Conservation (phyloP, 2,888 invertebrate species). For the Nebria brevicollis region DNA sequence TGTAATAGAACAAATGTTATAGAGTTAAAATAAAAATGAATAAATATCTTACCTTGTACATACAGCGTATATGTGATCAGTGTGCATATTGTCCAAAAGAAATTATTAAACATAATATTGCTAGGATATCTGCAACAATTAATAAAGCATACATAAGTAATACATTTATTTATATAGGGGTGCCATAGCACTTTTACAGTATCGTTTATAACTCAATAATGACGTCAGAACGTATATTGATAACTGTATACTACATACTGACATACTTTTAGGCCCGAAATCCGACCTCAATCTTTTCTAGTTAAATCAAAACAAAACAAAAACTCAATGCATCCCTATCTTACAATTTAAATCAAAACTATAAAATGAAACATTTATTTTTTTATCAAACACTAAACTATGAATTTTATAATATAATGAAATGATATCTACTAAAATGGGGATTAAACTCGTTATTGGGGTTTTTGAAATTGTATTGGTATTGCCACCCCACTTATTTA, state of each 20-base stretch:
- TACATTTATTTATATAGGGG: background rate
- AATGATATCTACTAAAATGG: too few relatives aligned
- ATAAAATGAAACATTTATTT: too few relatives aligned
- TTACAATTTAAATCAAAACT: too few relatives aligned
- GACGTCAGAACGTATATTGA: conserved; percentile 29
- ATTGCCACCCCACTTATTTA: too few relatives aligned
- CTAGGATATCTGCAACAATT: conserved; percentile 22
- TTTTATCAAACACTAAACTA: too few relatives aligned
- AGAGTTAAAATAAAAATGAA: background rate
- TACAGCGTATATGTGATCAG: conserved; percentile 21
- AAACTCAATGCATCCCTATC: too few relatives aligned
- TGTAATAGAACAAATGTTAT: background rate
- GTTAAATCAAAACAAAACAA: background rate
- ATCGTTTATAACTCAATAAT: background rate
- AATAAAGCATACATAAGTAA: background rate
- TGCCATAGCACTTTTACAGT: too few relatives aligned
- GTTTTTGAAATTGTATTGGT: too few relatives aligned
- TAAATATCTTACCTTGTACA: conserved; percentile 28
- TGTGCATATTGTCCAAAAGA: conserved; percentile 27
- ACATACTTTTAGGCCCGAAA: conserved; percentile 38
- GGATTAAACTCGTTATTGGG: too few relatives aligned
- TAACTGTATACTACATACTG: conserved; percentile 39
- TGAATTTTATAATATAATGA: too few relatives aligned
- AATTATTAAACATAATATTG: conserved; percentile 23
- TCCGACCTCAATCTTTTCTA: background rate